Evolutionary conservation across 1,140 invertebrate species (phyloP), one percentile per base, ranked within the genome.

Genomic region (Drosophila equinoxialis): DNA sequence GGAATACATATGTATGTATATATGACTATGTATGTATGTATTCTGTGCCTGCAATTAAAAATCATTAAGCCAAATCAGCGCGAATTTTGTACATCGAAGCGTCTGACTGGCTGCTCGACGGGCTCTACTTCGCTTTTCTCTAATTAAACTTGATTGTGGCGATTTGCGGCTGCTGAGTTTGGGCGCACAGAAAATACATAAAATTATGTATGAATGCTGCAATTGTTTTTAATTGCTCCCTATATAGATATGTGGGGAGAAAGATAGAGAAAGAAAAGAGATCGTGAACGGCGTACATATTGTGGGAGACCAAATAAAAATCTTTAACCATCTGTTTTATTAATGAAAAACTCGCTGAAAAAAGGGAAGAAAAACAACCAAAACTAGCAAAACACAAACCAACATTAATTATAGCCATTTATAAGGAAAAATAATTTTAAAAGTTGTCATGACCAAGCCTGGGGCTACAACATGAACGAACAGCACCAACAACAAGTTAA

Each of bases 31-130:
- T 65, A 63, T 71, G 20, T n/a, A 20, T 35, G 45, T 62, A 26
- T 35, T 30, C 3, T 61, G 26, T 81, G 68, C 55, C 57, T 79
- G 80, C 80, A 83, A 83, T 83, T 83, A 83, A 83, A 83, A 83
- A 83, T 63, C 80, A 83, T 83, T 83, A 83, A 83, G 80, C 76
- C 80, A 83, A 83, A 83, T 83, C 80, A 82, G 80, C 80, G 80
- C 75, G 76, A 17, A 4, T 23, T 51, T 20, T 23, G 17, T 51
- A 17, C 45, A 13, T 20, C 8, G 11, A 39, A 3, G 10, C 3
- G 14, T 48, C 45, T 51, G 17, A 2, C 37, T 39, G 79, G 67
- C 65, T 75, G 75, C 42, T 76, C 79, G 65, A 6, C 71, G 75
- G 68, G 71, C n/a, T 45, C 42, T 7, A 45, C 42, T 48, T 48